Conservation (phyloP, 1,140 invertebrate genomes). For the Fopius arisanus region DNA sequence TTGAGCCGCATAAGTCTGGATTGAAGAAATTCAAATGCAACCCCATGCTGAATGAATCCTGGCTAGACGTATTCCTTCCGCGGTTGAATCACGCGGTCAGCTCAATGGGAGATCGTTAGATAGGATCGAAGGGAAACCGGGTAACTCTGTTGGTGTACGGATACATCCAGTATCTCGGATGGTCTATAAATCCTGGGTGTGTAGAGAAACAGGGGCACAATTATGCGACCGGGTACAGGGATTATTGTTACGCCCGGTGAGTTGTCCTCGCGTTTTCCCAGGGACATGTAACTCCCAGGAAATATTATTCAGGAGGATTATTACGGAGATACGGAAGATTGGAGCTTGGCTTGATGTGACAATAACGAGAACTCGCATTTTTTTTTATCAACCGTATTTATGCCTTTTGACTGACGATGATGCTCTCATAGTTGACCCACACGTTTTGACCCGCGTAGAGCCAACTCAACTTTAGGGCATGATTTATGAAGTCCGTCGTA, state of each 20-base stretch:
- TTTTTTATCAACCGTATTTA: too few species aligned
- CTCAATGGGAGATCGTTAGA: slow-evolving; percentile 37
- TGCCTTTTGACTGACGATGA: too few species aligned
- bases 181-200: background rate
- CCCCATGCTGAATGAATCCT: background rate
- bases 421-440: too few species aligned
- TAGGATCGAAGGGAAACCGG: slow-evolving; percentile 24
- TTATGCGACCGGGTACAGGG: background rate
- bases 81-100: slow-evolving; percentile 17
- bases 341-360: background rate
- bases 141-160: slow-evolving; percentile 8
- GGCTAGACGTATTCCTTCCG: slow-evolving; percentile 4
- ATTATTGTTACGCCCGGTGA: background rate
- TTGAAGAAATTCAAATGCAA: background rate
- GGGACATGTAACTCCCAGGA: background rate
- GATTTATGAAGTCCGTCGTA: too few species aligned
- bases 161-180: background rate
- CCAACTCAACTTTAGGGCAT: too few species aligned
- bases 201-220: background rate
- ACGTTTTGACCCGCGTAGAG: too few species aligned
- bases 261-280: background rate
- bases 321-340: background rate
- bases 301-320: background rate
- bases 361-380: background rate
- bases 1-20: background rate